These are phyloP conservation scores for Drosophila pseudoananassae DNA, from an alignment of 1,140 invertebrate species.

Conservation along the genomic window DNA sequence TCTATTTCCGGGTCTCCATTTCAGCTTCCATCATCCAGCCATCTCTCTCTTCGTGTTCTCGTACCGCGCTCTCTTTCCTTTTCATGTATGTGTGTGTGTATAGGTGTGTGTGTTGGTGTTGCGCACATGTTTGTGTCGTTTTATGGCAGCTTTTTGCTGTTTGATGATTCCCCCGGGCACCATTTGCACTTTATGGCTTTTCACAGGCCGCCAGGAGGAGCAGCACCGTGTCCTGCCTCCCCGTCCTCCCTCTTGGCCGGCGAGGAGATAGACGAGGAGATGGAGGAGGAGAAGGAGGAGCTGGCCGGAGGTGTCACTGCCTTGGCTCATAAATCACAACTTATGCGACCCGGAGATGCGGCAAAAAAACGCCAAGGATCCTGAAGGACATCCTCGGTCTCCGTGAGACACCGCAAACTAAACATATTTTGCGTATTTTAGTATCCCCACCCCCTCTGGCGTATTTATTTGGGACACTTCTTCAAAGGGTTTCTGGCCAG, in stretches of 20 bases:
- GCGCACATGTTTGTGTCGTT: conserved; percentile 70
- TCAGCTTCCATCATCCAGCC: conserved; percentile 1
- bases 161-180: conserved; percentile 74
- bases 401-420: not conserved
- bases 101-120: conserved; percentile 31
- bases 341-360: conserved; percentile 33
- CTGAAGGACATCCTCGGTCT: too few relatives aligned
- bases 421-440: too few relatives aligned
- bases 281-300: not conserved
- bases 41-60: not conserved
- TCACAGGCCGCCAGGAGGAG: conserved; percentile 48
- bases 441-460: too few relatives aligned
- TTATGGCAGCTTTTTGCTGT: conserved; percentile 76
- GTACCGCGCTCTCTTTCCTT: not conserved
- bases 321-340: conserved; percentile 64
- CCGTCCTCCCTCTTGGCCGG: not conserved
- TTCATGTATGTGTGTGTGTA: not conserved
- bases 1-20: conserved; percentile 57
- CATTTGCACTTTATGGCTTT: conserved; percentile 79
- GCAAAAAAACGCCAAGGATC: conserved; percentile 19
- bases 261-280: conserved; percentile 25
- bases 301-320: conserved; percentile 41
- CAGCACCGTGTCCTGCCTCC: conserved; percentile 1
- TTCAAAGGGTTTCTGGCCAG: not conserved
- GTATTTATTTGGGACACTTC: too few relatives aligned